Evolutionary conservation across 2,888 invertebrate species (phyloP).

Genomic region (Tenthredo amoena): DNA sequence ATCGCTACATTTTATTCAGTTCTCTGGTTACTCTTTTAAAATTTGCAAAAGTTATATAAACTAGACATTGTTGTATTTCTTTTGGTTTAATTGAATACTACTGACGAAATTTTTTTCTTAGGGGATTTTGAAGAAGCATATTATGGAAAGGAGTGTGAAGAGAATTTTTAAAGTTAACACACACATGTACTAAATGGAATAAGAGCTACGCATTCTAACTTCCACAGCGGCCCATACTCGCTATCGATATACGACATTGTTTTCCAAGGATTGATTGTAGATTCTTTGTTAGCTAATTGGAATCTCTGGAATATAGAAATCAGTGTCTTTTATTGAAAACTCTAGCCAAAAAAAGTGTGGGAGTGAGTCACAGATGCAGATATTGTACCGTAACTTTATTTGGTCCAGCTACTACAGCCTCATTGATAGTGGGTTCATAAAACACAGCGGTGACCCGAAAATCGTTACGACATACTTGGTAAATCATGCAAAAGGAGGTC

Average conservation of each 20-base stretch:
- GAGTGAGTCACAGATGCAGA: background rate
- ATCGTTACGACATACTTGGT: constrained; percentile 61
- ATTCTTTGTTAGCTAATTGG: constrained; percentile 57
- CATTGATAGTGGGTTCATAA: constrained; percentile 58
- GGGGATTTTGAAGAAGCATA: background rate
- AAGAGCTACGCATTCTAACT: constrained; percentile 60
- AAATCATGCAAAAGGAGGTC: constrained; percentile 55
- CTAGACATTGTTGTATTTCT: background rate
- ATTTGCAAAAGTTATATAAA: too few relatives aligned
- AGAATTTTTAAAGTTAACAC: constrained; percentile 27
- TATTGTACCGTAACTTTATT: constrained; percentile 59
- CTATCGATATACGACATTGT: constrained; percentile 59
- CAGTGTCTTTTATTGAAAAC: background rate
- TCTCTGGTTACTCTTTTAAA: background rate
- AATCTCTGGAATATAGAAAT: constrained; percentile 58
- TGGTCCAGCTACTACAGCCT: constrained; percentile 61
- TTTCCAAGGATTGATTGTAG: constrained; percentile 56
- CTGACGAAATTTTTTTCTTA: background rate
- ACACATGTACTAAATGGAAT: constrained; percentile 58
- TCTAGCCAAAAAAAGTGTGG: background rate
- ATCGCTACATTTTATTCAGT: constrained; percentile 15
- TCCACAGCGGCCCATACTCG: constrained; percentile 63
- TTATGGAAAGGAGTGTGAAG: background rate
- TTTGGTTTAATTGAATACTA: background rate
- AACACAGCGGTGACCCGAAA: constrained; percentile 59